Evolutionary conservation across 2,113 vertebrate genomes (phyloP), one percentile per base, ranked within the genome.

Genomic region (Chlamydotis undulata): DNA sequence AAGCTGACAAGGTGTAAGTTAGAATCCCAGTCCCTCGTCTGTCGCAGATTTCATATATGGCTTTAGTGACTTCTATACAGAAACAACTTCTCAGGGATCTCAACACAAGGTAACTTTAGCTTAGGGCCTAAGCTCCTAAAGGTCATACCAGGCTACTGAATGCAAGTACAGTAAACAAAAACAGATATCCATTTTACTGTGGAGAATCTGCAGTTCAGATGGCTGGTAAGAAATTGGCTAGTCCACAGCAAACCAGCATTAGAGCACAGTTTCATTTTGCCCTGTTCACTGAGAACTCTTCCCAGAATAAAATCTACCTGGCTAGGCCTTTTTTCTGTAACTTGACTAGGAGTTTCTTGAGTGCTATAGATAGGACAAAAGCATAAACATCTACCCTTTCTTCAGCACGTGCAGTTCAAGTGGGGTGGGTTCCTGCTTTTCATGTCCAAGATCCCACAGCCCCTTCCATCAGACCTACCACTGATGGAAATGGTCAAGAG

Each of bases 121-220:
- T 67, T 86, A 83, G 22, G 26, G 21, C 35, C 10, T 67, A 55
- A 47, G 9, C 24, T 78, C 22, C 22, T 50, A 16, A 33, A 50
- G 41, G 8, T 33, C 4, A 0, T 59, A 11, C 12, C 9, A 28
- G 33, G 18, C 37, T 68, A 19, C 60, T 52, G 41, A 68, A n/a
- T 22, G 9, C 13, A 16, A 52, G 22, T 56, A 23, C 18, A 61
- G 9, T 28, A 31, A 19, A 45, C n/a, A 63, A 53, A 61, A 35
- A 11, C 0, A 0, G 11, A 3, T 3, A 0, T 50, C 11, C 17
- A 12, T 94, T 86, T 86, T 80, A 49, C 14, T 1, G 1, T 24
- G 21, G 21, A 35, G 50, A 86, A 35, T 22, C 45, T 70, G 45
- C 49, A 24, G 26, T 14, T 69, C 50, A 50, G 21, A 14, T 47